phyloP scores from a whole-genome alignment of 2,113 vertebrate genomes.

The Lates calcarifer region DNA sequence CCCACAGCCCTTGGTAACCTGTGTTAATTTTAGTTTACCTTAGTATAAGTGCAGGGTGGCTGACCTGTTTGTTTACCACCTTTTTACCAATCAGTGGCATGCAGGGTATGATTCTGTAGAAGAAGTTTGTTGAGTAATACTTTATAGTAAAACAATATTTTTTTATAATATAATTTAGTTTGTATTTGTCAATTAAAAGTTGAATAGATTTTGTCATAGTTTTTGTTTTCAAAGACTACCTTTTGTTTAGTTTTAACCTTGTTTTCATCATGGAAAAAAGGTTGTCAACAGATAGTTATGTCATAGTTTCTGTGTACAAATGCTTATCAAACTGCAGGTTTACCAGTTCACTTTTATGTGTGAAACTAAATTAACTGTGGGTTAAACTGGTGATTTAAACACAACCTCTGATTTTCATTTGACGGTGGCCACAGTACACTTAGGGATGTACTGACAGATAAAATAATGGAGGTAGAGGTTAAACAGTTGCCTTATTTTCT shows the following conservation, averaged over 20 bases:
- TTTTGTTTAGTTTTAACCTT: no score
- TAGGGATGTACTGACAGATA: not conserved
- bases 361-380: not conserved
- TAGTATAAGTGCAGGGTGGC: no score
- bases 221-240: no score
- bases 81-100: not conserved
- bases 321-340: not conserved
- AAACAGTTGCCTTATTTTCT: not conserved
- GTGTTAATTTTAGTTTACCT: no score
- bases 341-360: not conserved
- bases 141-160: not conserved
- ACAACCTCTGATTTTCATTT: not conserved
- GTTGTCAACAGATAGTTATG: not conserved
- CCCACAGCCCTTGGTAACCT: no score
- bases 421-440: not conserved
- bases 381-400: not conserved
- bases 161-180: not conserved
- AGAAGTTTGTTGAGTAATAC: not conserved
- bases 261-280: not conserved
- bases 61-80: not conserved
- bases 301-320: no score
- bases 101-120: not conserved
- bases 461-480: not conserved
- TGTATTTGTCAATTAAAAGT: not conserved
- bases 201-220: no score